These are phyloP conservation scores for Sarcophaga rosellei DNA, from an alignment of 2,888 invertebrate genomes.

Conservation along the genomic window DNA sequence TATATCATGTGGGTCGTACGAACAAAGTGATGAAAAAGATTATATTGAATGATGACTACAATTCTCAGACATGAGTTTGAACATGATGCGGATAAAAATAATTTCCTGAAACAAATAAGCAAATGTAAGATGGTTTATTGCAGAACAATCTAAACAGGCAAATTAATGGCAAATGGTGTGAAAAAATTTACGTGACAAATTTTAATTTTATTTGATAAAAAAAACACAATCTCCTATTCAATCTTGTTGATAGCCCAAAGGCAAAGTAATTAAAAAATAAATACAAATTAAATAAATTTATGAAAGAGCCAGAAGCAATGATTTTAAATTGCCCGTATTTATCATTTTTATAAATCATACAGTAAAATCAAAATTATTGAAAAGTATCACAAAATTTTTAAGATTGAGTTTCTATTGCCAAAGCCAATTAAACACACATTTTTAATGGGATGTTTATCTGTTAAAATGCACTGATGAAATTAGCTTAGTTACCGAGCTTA, in stretches of 20 bases:
- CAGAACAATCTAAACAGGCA: neutral
- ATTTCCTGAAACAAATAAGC: conserved; percentile 53
- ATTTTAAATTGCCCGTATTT: neutral
- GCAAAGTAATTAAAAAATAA: conserved; percentile 19
- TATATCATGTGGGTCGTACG: neutral
- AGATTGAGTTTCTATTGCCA: too few relatives aligned
- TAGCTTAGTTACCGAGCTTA: too few relatives aligned
- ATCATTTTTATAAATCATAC: neutral
- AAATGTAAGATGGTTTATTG: neutral
- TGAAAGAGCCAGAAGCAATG: neutral
- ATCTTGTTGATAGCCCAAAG: conserved; percentile 29
- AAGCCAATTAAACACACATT: too few relatives aligned
- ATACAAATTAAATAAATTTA: conserved; percentile 14
- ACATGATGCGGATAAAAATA: conserved; percentile 34
- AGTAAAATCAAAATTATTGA: too few relatives aligned
- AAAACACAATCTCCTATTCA: conserved; percentile 10
- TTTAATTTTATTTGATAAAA: conserved; percentile 38
- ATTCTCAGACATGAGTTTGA: neutral
- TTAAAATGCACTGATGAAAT: too few relatives aligned
- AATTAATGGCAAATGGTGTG: neutral
- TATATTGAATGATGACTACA: neutral
- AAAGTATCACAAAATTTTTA: too few relatives aligned
- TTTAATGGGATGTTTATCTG: too few relatives aligned
- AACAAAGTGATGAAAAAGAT: neutral
- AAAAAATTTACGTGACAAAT: conserved; percentile 40